These are phyloP conservation scores for Drosophila anceps DNA, from an alignment of 2,888 invertebrate genomes.

Conservation along the genomic window DNA sequence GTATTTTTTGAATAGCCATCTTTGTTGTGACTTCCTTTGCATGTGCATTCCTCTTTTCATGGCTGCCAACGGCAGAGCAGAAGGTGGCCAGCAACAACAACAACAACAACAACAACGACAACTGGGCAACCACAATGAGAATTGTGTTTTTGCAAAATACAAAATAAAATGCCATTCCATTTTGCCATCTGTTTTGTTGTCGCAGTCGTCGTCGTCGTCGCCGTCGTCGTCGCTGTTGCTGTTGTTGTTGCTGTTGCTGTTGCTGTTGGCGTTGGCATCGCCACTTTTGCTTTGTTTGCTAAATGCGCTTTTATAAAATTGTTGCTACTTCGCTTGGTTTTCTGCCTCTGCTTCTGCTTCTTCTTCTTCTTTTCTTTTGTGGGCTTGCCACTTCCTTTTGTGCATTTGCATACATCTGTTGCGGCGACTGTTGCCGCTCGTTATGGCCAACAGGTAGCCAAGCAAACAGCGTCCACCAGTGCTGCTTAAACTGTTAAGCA, in stretches of 20 bases:
- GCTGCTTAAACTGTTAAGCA: slow-evolving; percentile 40
- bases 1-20: slow-evolving; percentile 46
- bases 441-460: slow-evolving; percentile 64
- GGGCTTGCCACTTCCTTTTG: slow-evolving; percentile 69
- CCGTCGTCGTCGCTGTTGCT: slow-evolving; percentile 35
- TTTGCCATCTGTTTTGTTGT: slow-evolving; percentile 72
- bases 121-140: slow-evolving; percentile 60
- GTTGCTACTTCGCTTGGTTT: slow-evolving; percentile 23
- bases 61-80: slow-evolving; percentile 34
- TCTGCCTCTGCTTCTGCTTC: too few relatives aligned
- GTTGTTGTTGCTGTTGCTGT: slow-evolving; percentile 42
- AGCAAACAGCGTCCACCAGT: slow-evolving; percentile 12
- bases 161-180: slow-evolving; percentile 69
- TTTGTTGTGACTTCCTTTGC: slow-evolving; percentile 63
- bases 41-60: slow-evolving; percentile 67
- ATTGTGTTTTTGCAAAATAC: slow-evolving; percentile 34
- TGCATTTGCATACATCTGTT: slow-evolving; percentile 51
- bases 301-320: slow-evolving; percentile 75
- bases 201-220: slow-evolving; percentile 27
- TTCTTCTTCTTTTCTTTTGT: slow-evolving; percentile 22
- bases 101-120: slow-evolving; percentile 24
- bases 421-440: slow-evolving; percentile 34
- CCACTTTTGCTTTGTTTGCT: slow-evolving; percentile 74
- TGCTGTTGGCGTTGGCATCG: slow-evolving; percentile 33
- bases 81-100: slow-evolving; percentile 10